A percentile compares a stretch with the other conserved stretches of the same genome.
phyloP scores from a whole-genome alignment of 1,140 invertebrate genomes.

The Lineus longissimus region DNA sequence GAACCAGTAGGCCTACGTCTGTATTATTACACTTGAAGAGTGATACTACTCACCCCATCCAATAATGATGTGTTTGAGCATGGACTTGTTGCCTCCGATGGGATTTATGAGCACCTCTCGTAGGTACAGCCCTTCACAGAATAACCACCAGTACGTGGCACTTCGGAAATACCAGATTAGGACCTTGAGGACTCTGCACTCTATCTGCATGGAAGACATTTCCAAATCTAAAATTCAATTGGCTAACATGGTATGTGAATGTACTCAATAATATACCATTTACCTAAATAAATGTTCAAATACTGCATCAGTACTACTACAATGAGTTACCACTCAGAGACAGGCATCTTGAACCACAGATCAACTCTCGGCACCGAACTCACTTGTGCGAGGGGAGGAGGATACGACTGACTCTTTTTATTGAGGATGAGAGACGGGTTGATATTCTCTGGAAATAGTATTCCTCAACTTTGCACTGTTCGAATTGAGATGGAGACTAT shows the following conservation, averaged over 20 bases:
- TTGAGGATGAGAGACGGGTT: no score
- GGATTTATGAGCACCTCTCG: not conserved
- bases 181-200: not conserved
- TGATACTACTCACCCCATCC: not conserved
- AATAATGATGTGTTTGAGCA: not conserved
- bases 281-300: not conserved
- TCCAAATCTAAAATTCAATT: not conserved
- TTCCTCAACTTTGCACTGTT: no score
- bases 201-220: not conserved
- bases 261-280: not conserved
- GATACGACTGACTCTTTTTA: no score
- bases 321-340: not conserved
- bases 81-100: not conserved
- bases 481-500: no score
- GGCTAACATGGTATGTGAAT: not conserved
- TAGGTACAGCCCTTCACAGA: not conserved
- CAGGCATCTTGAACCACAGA: not conserved
- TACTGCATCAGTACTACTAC: not conserved
- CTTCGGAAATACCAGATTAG: not conserved
- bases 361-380: not conserved
- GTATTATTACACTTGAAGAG: no score
- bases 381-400: no score
- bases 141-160: constrained; percentile 3
- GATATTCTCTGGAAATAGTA: no score
- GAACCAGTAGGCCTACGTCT: no score